Percentiles rank a stretch among this genome's conserved stretches.
Conservation (phyloP, 2,888 invertebrate species). For the Melieria picta region DNA sequence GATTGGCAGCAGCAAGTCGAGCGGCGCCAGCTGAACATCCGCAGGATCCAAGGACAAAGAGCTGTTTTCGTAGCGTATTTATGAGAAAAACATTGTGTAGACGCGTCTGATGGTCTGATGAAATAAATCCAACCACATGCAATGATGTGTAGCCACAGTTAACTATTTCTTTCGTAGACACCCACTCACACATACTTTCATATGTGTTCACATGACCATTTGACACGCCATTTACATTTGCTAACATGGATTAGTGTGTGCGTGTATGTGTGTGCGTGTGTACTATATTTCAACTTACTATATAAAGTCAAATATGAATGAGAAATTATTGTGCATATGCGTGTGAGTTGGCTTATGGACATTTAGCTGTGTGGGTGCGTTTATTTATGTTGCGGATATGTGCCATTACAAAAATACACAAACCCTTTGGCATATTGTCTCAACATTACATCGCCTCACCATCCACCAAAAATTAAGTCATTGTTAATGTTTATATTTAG, state of each 20-base stretch:
- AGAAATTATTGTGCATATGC: conserved; percentile 20
- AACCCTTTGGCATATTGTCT: not conserved
- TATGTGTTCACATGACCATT: not conserved
- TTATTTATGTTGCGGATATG: conserved; percentile 25
- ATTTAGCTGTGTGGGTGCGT: too few species aligned
- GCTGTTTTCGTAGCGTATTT: not conserved
- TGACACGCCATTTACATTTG: not conserved
- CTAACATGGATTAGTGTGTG: not conserved
- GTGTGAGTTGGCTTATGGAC: not conserved
- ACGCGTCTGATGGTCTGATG: too few species aligned
- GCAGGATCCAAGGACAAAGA: not conserved
- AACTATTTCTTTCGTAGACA: not conserved
- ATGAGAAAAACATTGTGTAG: too few species aligned
- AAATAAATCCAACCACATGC: not conserved
- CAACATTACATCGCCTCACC: too few species aligned
- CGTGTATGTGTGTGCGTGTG: conserved; percentile 18
- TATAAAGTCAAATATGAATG: too few species aligned
- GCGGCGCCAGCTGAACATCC: not conserved
- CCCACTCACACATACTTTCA: not conserved
- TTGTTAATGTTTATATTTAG: too few species aligned
- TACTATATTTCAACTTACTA: not conserved
- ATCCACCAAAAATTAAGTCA: too few species aligned
- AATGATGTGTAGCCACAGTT: not conserved
- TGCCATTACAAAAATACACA: conserved; percentile 41
- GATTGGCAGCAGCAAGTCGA: not conserved